These are phyloP conservation scores for Pyrochroa serraticornis DNA, from an alignment of 2,888 invertebrate species.

Conservation along the genomic window DNA sequence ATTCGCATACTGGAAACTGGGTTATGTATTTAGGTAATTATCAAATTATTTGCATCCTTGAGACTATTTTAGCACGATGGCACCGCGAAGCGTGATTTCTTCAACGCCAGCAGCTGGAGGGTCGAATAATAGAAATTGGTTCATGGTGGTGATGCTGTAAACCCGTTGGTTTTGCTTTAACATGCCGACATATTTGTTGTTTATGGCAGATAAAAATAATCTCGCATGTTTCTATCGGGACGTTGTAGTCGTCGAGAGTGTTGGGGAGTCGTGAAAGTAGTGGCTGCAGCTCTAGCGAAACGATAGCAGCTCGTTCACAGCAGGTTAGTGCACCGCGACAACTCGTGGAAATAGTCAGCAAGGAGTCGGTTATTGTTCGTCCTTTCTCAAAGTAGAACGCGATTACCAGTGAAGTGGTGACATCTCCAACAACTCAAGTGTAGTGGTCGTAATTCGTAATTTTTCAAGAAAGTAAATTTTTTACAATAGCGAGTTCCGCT, in stretches of 20 bases:
- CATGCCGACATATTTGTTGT: not conserved
- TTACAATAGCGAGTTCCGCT: no score
- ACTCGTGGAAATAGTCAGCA: conserved; percentile 30
- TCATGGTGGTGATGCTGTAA: no score
- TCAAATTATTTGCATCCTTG: not conserved
- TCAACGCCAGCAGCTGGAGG: no score
- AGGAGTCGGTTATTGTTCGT: conserved; percentile 53
- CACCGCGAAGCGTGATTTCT: no score
- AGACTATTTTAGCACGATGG: no score
- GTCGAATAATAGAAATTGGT: no score
- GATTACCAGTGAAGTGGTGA: not conserved
- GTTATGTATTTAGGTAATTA: conserved; percentile 2
- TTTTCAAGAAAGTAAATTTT: no score
- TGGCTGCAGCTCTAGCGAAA: conserved; percentile 36
- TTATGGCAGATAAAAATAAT: not conserved
- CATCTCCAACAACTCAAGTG: conserved; percentile 1
- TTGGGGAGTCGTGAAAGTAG: conserved; percentile 43
- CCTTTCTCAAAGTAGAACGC: conserved; percentile 16
- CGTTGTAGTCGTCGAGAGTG: conserved; percentile 1
- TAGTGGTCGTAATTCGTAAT: conserved; percentile 4
- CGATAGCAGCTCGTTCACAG: conserved; percentile 29
- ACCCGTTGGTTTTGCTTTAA: not conserved
- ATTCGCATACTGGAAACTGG: not conserved
- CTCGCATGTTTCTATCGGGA: no score
- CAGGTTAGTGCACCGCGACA: conserved; percentile 54